phyloP scores from a whole-genome alignment of 2,113 vertebrate species.

The Cryptomyrus ogoouensis region DNA sequence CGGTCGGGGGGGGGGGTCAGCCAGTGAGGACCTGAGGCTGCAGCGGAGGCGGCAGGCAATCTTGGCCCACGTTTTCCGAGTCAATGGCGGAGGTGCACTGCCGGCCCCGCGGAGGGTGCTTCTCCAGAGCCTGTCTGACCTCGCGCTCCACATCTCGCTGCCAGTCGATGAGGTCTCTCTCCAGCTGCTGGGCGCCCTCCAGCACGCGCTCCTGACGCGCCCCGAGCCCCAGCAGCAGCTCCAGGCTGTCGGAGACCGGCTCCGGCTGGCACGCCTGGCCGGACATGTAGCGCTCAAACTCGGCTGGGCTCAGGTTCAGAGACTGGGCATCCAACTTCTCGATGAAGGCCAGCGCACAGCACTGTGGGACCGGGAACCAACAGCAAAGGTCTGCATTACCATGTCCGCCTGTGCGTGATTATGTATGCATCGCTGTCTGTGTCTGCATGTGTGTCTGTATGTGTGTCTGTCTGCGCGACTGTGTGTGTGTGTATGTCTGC shows the following conservation, averaged over 20 bases:
- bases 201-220: conserved; percentile 78
- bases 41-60: conserved; percentile 84
- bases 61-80: conserved; percentile 88
- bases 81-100: conserved; percentile 72
- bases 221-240: conserved; percentile 74
- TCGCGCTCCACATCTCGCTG: conserved; percentile 78
- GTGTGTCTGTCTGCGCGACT: not conserved
- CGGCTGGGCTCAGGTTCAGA: conserved; percentile 84
- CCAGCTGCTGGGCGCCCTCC: conserved; percentile 73
- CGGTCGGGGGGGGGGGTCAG: conserved; percentile 42
- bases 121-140: conserved; percentile 78
- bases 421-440: not conserved
- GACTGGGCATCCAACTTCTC: conserved; percentile 94
- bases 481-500: not conserved
- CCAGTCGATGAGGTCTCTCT: conserved; percentile 95
- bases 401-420: not conserved
- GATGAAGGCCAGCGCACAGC: conserved; percentile 94
- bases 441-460: not conserved
- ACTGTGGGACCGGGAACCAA: conserved; percentile 57
- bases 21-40: conserved; percentile 87
- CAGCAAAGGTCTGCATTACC: not conserved
- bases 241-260: conserved; percentile 62
- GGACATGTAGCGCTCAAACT: conserved; percentile 92
- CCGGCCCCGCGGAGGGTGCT: conserved; percentile 65
- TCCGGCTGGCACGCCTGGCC: conserved; percentile 77